Evolutionary conservation across 1,140 invertebrate genomes (phyloP).

Genomic region (Eurosta solidaginis): DNA sequence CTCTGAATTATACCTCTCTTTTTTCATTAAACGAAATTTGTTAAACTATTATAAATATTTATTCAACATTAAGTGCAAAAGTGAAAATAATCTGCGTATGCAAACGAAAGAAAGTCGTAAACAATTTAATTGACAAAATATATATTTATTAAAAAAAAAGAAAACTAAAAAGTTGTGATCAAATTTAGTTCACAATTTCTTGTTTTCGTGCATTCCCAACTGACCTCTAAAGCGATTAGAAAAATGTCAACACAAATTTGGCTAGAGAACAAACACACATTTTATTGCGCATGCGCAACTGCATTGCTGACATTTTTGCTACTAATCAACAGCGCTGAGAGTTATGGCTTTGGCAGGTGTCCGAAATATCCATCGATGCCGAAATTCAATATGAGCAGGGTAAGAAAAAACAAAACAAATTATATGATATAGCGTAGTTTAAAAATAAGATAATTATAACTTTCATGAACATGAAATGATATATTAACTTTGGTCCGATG

Average conservation of each 20-base stretch:
- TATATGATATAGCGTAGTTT: too few relatives aligned
- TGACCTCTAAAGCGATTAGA: not conserved
- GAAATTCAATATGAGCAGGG: conserved; percentile 66
- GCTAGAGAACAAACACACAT: not conserved
- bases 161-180: not conserved
- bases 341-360: conserved; percentile 65
- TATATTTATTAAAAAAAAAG: not conserved
- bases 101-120: not conserved
- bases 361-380: conserved; percentile 65
- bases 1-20: too few relatives aligned
- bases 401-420: conserved; percentile 54
- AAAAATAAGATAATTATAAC: too few relatives aligned
- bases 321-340: conserved; percentile 39
- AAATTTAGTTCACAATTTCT: not conserved
- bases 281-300: conserved; percentile 14
- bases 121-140: not conserved
- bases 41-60: not conserved
- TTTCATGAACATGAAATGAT: too few relatives aligned
- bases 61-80: not conserved
- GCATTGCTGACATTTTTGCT: conserved; percentile 16
- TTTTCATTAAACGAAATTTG: too few relatives aligned
- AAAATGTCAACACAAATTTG: conserved; percentile 4
- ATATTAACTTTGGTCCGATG: too few relatives aligned
- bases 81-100: not conserved
- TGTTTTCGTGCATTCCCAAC: not conserved